Evolutionary conservation across 2,888 invertebrate species (phyloP).

Genomic region (Euclidia mi): DNA sequence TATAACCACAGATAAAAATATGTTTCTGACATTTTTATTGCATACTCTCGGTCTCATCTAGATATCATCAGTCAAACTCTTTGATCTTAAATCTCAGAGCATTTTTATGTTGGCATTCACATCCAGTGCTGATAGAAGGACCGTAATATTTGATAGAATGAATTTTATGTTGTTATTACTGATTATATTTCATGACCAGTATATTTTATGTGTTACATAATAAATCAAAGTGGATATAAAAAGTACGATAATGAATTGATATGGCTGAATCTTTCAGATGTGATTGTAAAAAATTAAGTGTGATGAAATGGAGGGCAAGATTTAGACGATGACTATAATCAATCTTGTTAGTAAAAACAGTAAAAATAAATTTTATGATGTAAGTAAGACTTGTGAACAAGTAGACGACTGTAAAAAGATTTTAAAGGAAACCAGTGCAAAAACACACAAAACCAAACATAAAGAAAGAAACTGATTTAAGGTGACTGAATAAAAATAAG

Average conservation of each 20-base stretch:
- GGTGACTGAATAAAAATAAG: no score
- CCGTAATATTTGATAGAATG: slow-evolving; percentile 40
- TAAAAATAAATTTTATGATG: background rate
- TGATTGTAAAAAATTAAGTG: slow-evolving; percentile 3
- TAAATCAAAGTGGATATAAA: slow-evolving; percentile 32
- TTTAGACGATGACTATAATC: background rate
- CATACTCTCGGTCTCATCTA: slow-evolving; percentile 83
- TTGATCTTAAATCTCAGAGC: slow-evolving; percentile 85
- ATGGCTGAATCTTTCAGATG: slow-evolving; percentile 12
- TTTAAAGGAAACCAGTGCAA: no score
- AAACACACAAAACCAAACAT: no score
- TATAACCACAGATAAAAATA: slow-evolving; percentile 71
- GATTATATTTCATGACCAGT: slow-evolving; percentile 47
- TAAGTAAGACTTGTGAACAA: background rate
- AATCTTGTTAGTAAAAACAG: background rate
- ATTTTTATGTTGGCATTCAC: slow-evolving; percentile 79
- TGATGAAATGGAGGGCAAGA: slow-evolving; percentile 7
- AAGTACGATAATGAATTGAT: slow-evolving; percentile 12
- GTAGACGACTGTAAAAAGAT: no score
- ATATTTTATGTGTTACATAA: slow-evolving; percentile 35
- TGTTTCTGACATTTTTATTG: slow-evolving; percentile 84
- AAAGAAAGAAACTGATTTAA: no score
- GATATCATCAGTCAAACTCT: slow-evolving; percentile 84
- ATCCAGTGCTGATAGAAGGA: slow-evolving; percentile 55
- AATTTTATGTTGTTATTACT: slow-evolving; percentile 47